Conservation (phyloP, 2,797 vertebrate genomes). For the Taeniopygia guttata region DNA sequence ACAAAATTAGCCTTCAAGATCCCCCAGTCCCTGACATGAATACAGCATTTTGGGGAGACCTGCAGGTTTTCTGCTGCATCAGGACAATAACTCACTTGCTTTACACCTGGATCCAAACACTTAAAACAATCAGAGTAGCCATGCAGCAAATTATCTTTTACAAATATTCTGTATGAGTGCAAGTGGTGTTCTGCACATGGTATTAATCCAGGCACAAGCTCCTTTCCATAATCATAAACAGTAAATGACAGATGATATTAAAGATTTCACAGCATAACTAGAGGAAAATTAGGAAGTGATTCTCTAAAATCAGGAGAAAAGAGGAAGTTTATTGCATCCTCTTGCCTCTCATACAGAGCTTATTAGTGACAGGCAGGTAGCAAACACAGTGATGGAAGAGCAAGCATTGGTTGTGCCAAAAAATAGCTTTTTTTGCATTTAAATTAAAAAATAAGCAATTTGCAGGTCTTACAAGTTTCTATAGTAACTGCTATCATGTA, state of each 20-base stretch:
- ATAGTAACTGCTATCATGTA: conserved; percentile 50
- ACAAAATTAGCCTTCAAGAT: not conserved
- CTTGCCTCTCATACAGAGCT: not conserved
- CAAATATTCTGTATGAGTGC: not conserved
- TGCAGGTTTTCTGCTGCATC: not conserved
- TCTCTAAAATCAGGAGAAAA: not conserved
- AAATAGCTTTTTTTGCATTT: not conserved
- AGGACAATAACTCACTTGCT: not conserved
- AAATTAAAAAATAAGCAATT: conserved; percentile 25
- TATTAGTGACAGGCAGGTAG: not conserved
- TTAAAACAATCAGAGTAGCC: not conserved
- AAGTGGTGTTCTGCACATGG: not conserved
- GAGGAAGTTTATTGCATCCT: not conserved
- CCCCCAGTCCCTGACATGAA: not conserved
- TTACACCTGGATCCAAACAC: not conserved
- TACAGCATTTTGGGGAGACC: not conserved
- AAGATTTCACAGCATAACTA: not conserved
- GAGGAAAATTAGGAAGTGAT: not conserved
- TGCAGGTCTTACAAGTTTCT: conserved; percentile 58
- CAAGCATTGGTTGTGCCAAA: not conserved
- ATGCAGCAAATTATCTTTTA: not conserved
- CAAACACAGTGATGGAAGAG: not conserved
- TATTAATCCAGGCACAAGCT: not conserved
- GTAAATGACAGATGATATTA: not conserved
- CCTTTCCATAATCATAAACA: not conserved